Evolutionary conservation across 2,888 invertebrate species (phyloP), one percentile per base, ranked within the genome.

Genomic region (Euplagia quadripunctaria): DNA sequence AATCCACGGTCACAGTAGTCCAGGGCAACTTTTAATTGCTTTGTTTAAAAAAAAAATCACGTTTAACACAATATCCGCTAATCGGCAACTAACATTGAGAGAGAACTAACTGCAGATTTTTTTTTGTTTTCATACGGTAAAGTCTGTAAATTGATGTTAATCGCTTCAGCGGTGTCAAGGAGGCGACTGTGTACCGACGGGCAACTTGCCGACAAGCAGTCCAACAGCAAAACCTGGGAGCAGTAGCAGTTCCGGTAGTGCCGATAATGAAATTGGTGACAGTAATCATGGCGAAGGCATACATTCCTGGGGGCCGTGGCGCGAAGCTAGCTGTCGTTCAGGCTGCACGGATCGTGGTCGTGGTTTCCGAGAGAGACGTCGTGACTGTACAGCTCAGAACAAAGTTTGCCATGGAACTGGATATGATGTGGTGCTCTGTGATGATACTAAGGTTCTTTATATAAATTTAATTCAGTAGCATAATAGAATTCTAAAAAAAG

Each of bases 281-380:
- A 64, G 58, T 7, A 69, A 41, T 14, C 79, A 63, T 6, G 64
- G 20, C 6, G 16, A 65, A 16, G 64, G 63, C 17, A 64, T 17
- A 96, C 96, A 31, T 96, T 76, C 96, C 7, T 98, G 98, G 98
- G 93, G 97, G 73, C 90, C 95, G 16, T 98, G 98, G 98, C 93
- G 92, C 63, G 92, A 94, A 65, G 96, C 96, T 9, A 86, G 88
- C 42, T 98, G 98, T 86, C 95, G 91, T 43, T 97, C 97, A 1
- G 97, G 97, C 17, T 98, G 98, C 87, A 95, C 97, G 14, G 86
- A 92, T 74, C 96, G 96, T 73, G 96, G 97, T 0, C 96, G 95
- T 82, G 98, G 98, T 9, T 96, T 94, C 76, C 95, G 96, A 72
- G 94, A 94, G 76, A 96, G 96, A 6, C 93, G 96, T 17, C 94